Evolutionary conservation across 2,113 vertebrate species (phyloP).

Genomic region (Otolemur garnettii): DNA sequence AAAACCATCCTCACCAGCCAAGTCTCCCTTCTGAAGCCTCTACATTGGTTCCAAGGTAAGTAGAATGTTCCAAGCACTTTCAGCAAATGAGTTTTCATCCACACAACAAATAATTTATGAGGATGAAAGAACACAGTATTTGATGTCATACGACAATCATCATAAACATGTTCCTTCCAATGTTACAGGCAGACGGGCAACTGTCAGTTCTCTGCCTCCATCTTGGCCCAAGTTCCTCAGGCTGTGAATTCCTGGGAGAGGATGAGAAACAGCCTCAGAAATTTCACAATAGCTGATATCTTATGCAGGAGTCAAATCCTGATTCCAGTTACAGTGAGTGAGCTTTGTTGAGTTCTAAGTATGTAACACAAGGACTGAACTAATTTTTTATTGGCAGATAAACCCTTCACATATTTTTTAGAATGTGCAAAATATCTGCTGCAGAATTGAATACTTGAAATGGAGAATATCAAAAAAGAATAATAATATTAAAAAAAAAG

Average conservation of each 20-base stretch:
- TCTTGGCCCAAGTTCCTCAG: conserved; percentile 57
- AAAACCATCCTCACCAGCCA: background rate
- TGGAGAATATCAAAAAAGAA: conserved; percentile 1
- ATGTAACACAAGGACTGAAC: background rate
- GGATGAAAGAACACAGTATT: conserved; percentile 47
- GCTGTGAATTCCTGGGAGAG: conserved; percentile 60
- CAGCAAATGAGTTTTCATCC: conserved; percentile 26
- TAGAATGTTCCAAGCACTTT: conserved; percentile 68
- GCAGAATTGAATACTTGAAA: conserved; percentile 44
- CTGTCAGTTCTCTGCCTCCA: conserved; percentile 61
- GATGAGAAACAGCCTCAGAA: conserved; percentile 55
- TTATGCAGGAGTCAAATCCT: conserved; percentile 52
- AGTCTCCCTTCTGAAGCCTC: background rate
- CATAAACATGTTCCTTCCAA: conserved; percentile 34
- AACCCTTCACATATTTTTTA: background rate
- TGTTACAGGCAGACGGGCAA: background rate
- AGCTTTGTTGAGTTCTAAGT: conserved; percentile 24
- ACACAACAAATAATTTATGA: conserved; percentile 51
- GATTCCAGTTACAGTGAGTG: conserved; percentile 50
- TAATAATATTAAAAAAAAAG: background rate
- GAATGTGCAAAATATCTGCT: background rate
- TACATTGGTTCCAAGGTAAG: conserved; percentile 27
- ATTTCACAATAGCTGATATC: conserved; percentile 68
- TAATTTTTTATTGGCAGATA: conserved; percentile 62
- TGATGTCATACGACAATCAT: conserved; percentile 58